Percentiles rank a stretch among this genome's conserved stretches.
Conservation (phyloP, 2,797 vertebrate genomes). For the Bovichtus variegatus region DNA sequence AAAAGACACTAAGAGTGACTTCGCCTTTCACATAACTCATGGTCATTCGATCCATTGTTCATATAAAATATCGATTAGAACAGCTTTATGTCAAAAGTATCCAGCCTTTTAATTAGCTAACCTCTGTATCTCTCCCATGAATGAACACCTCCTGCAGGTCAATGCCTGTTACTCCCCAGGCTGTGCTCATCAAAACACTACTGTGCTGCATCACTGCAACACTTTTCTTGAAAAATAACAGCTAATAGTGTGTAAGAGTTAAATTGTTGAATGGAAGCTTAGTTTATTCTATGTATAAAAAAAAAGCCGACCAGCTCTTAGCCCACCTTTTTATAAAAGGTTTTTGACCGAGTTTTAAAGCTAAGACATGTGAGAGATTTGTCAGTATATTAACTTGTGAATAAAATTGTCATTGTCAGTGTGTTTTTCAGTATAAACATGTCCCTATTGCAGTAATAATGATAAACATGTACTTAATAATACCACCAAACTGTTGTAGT, state of each 20-base stretch:
- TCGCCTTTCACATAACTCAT: not conserved
- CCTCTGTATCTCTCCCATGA: conserved; percentile 5
- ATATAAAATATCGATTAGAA: not conserved
- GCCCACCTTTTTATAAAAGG: not conserved
- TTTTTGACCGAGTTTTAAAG: not conserved
- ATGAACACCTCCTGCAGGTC: conserved; percentile 23
- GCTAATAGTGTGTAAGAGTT: not conserved
- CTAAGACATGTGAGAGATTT: not conserved
- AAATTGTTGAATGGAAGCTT: not conserved
- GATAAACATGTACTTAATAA: not conserved
- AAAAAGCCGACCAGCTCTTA: not conserved
- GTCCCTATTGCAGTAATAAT: not conserved
- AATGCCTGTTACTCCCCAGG: not conserved
- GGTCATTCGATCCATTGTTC: not conserved
- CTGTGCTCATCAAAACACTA: conserved; percentile 19
- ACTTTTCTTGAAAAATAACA: not conserved
- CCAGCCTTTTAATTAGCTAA: not conserved
- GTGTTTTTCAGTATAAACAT: not conserved
- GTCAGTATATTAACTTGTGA: not conserved
- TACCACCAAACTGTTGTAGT: not conserved
- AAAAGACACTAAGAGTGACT: not conserved
- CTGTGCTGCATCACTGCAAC: conserved; percentile 34
- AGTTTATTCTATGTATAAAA: not conserved
- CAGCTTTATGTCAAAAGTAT: not conserved
- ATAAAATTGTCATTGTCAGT: not conserved